Percentiles rank a stretch among this genome's conserved stretches.
Evolutionary conservation across 2,113 vertebrate genomes (phyloP).

Genomic region (Gracilinanus agilis): DNA sequence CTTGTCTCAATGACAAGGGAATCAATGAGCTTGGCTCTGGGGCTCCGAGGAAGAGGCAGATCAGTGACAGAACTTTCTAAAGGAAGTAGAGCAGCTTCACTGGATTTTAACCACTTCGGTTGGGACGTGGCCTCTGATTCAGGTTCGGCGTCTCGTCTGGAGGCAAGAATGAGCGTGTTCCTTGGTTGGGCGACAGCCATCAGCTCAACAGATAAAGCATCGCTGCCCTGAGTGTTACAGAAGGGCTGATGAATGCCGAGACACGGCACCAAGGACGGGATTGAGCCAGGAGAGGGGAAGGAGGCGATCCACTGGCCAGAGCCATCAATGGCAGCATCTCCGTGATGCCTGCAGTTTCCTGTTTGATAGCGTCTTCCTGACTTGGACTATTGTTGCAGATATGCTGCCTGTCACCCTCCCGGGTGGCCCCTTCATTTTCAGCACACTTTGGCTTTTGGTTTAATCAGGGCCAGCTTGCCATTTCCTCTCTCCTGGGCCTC

Average conservation of each 20-base stretch:
- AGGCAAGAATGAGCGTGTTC: not conserved
- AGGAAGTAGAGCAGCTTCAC: not conserved
- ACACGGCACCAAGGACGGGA: not conserved
- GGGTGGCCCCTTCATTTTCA: not conserved
- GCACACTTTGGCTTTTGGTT: not conserved
- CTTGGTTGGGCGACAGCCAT: not conserved
- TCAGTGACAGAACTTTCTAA: not conserved
- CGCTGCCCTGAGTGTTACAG: not conserved
- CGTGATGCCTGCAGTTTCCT: not conserved
- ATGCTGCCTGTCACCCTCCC: not conserved
- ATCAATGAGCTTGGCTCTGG: not conserved
- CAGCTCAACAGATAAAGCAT: not conserved
- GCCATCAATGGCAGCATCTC: not conserved
- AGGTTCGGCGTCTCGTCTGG: not conserved
- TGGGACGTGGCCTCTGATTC: not conserved
- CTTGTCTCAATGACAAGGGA: not conserved
- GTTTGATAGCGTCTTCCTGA: not conserved
- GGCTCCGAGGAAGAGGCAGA: not conserved
- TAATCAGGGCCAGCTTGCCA: not conserved
- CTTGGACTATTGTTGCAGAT: not conserved
- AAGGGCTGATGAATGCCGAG: not conserved
- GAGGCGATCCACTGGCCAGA: not conserved
- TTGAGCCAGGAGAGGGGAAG: not conserved
- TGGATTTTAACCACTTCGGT: accelerated
- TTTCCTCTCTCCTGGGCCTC: not conserved